Base-by-base conservation (phyloP, 30 jellyfish, hydroid and myxozoan genomes). In the Aurelia aurita complex sp. Pacific region DNA sequence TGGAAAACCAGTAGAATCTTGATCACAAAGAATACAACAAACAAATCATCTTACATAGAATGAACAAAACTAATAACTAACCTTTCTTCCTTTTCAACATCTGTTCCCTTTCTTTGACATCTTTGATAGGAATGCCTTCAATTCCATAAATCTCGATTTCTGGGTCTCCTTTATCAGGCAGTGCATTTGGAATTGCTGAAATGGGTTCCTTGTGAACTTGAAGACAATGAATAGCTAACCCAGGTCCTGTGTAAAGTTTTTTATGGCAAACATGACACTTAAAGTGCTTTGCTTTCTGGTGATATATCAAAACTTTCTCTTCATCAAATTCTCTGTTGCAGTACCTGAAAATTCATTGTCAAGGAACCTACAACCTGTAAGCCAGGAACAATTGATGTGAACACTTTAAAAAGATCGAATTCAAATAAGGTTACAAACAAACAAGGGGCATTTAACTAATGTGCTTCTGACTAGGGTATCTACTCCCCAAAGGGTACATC, bases 321-420 rank as follows among this genome's bases (percentile, higher is more conserved):
- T 95, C 99, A 62, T 95, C 99, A 90, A 95, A 95, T 13, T 95
- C 99, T 62, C 99, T 60, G 52, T 95, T 95, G 88, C 99, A 95
- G 90, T 95, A 95, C 99, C 99, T 95, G 52, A n/a, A 70, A 19
- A 29, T 10, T 81, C 33, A 10, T 10, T 32, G 92, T 79, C 43
- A 79, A 87, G 87, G 93, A 69, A 0, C 57, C 57, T 46, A 23
- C 29, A 23, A 23, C 29, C 29, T 23, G 29, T 23, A 23, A 23
- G 29, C 29, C 29, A 23, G 29, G 29, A 38, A 38, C 50, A 38
- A 38, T 38, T 38, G 50, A 38, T 38, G 3, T 6, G 57, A 46
- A 7, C 14, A 46, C 13, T 46, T 46, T 8, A 4, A 38, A 38
- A 38, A n/a, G n/a, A n/a, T n/a, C n/a, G n/a, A n/a, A n/a, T n/a